Evolutionary conservation across 2,888 invertebrate genomes (phyloP), one percentile per base, ranked within the genome.

Genomic region (Tenthredo distinguenda): DNA sequence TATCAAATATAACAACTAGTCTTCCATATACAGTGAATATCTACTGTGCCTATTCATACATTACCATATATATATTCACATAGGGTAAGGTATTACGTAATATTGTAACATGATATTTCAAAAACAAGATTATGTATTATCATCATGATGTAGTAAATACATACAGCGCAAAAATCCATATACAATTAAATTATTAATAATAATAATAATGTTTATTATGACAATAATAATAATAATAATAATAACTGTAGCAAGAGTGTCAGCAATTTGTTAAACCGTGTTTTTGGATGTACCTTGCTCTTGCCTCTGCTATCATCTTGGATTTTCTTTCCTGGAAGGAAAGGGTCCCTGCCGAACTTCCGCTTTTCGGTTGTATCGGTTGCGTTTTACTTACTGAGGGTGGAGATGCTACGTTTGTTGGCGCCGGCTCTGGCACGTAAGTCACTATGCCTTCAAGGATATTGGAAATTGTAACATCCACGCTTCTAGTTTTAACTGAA

Each of bases 251-350:
- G 85, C 88, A 89, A 90, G 86, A 90, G 87, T 89, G 92, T 93
- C 92, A 92, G 92, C 92, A 92, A 91, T 92, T 90, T 91, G 92
- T 87, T 76, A 96, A 94, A 62, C 96, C 96, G 91, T 97, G 96
- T 93, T 97, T 98, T 92, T 97, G 96, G 87, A 97, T 96, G 92
- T 98, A 98, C 91, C 96, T 95, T 92, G 95, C 95, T 87, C 97
- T 94, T 2, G 98, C 97, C 87, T 96, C 96, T 21, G 96, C 96
- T 87, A 98, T 96, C 94, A 98, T 96, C 90, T 96, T 95, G 81
- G 96, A 95, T 93, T 98, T 98, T 86, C 96, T 94, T 91, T 98
- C 97, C 90, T 97, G 96, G 93, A 97, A 97, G 87, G 97, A 96
- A 89, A 96, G 93, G 91, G 96, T 96, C 34, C 97, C 93, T 88